phyloP scores from a whole-genome alignment of 2,797 vertebrate genomes.

The Triplophysa yarkandensis region DNA sequence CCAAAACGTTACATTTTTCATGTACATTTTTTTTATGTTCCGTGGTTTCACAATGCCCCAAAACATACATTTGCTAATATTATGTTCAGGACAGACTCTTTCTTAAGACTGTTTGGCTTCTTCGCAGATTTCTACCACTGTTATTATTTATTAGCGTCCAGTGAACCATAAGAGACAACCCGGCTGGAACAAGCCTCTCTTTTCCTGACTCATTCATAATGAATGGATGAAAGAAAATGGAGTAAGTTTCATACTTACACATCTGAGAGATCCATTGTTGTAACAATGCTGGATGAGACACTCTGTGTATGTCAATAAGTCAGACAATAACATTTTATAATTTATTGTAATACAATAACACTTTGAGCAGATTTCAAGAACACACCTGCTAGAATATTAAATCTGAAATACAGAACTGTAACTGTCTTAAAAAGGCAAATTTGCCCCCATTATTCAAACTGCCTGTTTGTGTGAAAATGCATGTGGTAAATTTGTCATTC shows the following conservation, averaged over 20 bases:
- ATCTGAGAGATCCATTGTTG: conserved; percentile 15
- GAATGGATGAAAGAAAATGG: conserved; percentile 29
- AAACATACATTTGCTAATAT: background rate
- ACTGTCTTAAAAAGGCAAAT: background rate
- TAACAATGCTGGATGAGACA: background rate
- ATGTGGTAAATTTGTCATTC: conserved; percentile 14
- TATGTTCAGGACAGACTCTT: background rate
- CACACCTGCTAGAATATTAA: background rate
- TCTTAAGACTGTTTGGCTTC: background rate
- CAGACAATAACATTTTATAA: background rate
- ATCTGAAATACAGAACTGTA: conserved; percentile 4
- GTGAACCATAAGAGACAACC: conserved; percentile 16
- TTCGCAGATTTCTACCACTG: background rate
- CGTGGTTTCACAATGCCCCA: background rate
- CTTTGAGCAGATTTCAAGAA: background rate
- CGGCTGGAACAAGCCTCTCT: background rate
- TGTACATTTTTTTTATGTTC: conserved; percentile 15
- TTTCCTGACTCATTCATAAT: conserved; percentile 41
- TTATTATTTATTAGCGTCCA: conserved; percentile 45
- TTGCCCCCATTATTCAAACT: background rate
- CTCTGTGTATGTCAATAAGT: background rate
- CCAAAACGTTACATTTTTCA: background rate
- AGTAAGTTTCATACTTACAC: conserved; percentile 31
- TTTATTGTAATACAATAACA: background rate
- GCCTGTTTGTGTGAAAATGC: conserved; percentile 21